A percentile compares a stretch with the other conserved stretches of the same genome.
phyloP scores from a whole-genome alignment of 2,888 invertebrate species.

The Apamea sordens region DNA sequence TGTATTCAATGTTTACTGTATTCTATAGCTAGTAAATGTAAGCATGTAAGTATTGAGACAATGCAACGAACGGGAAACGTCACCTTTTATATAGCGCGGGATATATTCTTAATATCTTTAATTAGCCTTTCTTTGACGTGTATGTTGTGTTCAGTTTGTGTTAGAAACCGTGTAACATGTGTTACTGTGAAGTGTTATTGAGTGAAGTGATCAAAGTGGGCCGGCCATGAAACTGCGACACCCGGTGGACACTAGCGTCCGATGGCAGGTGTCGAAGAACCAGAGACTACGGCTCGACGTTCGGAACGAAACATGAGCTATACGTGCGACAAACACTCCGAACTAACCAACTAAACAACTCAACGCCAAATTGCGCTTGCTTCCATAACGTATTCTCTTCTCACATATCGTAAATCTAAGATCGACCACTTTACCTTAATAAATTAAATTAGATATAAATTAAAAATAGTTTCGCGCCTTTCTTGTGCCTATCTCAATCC shows the following conservation, averaged over 20 bases:
- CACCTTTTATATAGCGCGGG: constrained; percentile 66
- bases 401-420: constrained; percentile 88
- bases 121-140: constrained; percentile 67
- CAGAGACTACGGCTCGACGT: constrained; percentile 88
- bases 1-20: constrained; percentile 71
- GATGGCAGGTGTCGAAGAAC: constrained; percentile 88
- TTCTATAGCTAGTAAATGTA: constrained; percentile 71
- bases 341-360: constrained; percentile 70
- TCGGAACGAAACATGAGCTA: constrained; percentile 88
- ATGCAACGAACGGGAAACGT: constrained; percentile 77
- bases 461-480: constrained; percentile 85
- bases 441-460: constrained; percentile 77
- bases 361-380: constrained; percentile 89
- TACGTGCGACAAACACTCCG: constrained; percentile 64
- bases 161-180: constrained; percentile 78
- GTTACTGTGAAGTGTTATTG: constrained; percentile 81
- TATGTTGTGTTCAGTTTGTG: constrained; percentile 66
- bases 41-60: constrained; percentile 83
- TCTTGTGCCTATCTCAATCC: constrained; percentile 87
- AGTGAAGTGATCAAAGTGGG: constrained; percentile 87
- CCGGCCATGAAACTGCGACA: constrained; percentile 89
- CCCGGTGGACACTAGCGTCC: constrained; percentile 81
- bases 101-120: constrained; percentile 61
- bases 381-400: constrained; percentile 86
- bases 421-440: constrained; percentile 78